Base-by-base conservation (phyloP, 2,888 invertebrate genomes). In the Deilephila porcellus region DNA sequence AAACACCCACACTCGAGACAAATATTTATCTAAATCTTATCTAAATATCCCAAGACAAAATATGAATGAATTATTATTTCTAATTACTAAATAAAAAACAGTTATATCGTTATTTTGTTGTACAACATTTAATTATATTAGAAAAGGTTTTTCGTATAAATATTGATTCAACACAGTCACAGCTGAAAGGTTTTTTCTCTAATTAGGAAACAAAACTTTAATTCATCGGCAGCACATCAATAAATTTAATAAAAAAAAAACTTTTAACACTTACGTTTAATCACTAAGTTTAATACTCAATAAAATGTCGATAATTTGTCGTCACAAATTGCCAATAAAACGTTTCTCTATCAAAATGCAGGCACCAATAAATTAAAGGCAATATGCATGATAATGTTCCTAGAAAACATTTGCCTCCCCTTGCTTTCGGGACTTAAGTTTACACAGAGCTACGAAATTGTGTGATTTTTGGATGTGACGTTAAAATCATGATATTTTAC, bases 361-460 rank as follows among this genome's bases (percentile, higher is more conserved):
- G 83, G 80, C 79, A 76, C 82, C 89, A 83, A 88, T 92, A 91
- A 92, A 91, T 92, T 92, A 90, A 88, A 85, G 89, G 88, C 86
- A 88, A 92, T 93, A 92, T 91, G 90, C 90, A 92, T 92, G 93
- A 90, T 93, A 93, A 93, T 91, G 90, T 90, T 85, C 84, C 87
- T 86, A 89, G 88, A 88, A 88, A 89, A 91, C 91, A 90, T 88
- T 85, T 90, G 2, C 88, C 86, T 88, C 89, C 91, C 90, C 89
- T 87, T 86, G 83, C 83, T 81, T 76, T 82, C 79, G 79, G 74
- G 81, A 84, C 82, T 86, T 81, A 76, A 79, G 74, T 79, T 77
- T n/a, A 45, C 62, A 52, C 45, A 17, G 70, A 79, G 76, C 71
- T 52, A 56, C 63, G 75, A 60, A 5, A 20, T 45, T 20, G 59